Conservation (phyloP, 35 echinoderm and acorn worm genomes). For the Ophioderma brevispina region DNA sequence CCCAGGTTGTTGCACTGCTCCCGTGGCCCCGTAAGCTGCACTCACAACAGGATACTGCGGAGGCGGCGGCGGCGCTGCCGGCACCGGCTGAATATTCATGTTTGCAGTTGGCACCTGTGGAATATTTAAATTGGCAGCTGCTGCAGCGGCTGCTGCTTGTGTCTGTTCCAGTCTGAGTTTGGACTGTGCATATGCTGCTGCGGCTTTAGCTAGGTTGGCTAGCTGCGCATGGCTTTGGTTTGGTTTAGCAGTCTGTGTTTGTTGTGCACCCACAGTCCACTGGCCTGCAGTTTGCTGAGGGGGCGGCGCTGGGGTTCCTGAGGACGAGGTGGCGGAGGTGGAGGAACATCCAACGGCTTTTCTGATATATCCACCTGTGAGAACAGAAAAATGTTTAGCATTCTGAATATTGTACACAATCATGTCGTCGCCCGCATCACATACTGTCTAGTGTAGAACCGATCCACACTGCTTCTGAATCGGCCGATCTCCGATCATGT, state of each 20-base stretch:
- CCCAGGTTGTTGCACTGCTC: neutral
- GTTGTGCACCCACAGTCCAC: neutral
- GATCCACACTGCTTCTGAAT: too few species aligned
- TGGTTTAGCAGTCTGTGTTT: neutral
- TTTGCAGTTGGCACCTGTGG: neutral
- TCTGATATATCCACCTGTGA: neutral
- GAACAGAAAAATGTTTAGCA: too few species aligned
- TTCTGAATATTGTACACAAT: too few species aligned
- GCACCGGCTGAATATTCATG: neutral
- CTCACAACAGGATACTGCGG: too few species aligned
- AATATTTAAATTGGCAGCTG: neutral
- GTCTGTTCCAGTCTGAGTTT: neutral
- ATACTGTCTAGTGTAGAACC: too few species aligned
- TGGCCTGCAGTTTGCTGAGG: neutral
- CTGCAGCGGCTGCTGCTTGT: neutral
- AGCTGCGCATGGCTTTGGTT: neutral
- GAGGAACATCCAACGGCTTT: neutral
- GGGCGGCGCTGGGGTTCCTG: neutral
- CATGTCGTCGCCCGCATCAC: too few species aligned
- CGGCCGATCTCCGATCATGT: too few species aligned
- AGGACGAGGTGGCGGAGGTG: neutral
- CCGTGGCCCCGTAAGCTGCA: too few species aligned
- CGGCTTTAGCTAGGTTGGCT: neutral
- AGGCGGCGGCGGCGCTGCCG: neutral
- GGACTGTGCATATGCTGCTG: neutral